Conservation (phyloP, 2,113 vertebrate genomes). For the Cynocephalus volans region DNA sequence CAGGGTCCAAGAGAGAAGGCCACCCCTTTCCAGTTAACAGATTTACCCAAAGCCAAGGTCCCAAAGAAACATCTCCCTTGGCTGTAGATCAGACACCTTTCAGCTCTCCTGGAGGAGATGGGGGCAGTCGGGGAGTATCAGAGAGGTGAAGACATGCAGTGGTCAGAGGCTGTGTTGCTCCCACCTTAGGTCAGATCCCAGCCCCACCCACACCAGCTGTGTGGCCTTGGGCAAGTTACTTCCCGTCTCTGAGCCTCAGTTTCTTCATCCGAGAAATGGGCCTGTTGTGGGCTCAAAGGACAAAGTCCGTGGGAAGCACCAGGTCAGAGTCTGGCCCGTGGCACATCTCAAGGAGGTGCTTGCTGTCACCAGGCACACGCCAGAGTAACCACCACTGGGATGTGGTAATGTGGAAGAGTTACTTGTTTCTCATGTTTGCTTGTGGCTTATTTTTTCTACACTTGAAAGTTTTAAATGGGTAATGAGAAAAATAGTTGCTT, state of each 20-base stretch:
- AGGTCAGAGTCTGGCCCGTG: not conserved
- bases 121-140: too few relatives aligned
- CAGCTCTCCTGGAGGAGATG: not conserved
- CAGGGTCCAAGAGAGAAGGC: not conserved
- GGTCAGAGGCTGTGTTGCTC: not conserved
- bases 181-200: not conserved
- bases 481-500: not conserved
- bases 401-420: not conserved
- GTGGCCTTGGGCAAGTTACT: not conserved
- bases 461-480: not conserved
- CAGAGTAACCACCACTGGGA: not conserved
- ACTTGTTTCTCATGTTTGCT: not conserved
- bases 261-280: not conserved
- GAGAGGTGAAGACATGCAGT: too few relatives aligned
- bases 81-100: not conserved
- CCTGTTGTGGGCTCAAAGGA: not conserved
- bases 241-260: not conserved
- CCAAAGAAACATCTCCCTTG: not conserved
- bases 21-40: too few relatives aligned
- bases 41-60: not conserved
- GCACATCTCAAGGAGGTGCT: not conserved
- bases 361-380: not conserved
- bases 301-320: not conserved
- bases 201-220: not conserved
- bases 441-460: not conserved